Conservation (phyloP, 2,888 invertebrate species). For the Mimachlamys varia region DNA sequence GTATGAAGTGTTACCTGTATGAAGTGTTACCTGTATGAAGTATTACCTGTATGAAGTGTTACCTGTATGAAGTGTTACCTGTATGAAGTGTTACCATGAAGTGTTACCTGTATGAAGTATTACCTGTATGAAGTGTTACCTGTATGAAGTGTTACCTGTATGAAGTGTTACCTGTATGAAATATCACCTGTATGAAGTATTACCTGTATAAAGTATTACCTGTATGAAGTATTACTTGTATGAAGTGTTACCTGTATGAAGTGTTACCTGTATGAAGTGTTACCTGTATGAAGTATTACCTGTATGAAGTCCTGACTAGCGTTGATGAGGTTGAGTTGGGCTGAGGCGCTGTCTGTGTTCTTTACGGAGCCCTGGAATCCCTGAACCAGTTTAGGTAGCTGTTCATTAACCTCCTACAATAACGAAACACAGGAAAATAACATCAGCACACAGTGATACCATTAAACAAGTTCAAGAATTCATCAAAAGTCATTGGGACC, state of each 20-base stretch:
- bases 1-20: no score
- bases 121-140: conserved; percentile 88
- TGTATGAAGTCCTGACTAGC: conserved; percentile 92
- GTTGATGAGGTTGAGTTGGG: conserved; percentile 91
- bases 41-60: conserved; percentile 88
- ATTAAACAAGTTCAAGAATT: not conserved
- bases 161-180: conserved; percentile 83
- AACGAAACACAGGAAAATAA: not conserved
- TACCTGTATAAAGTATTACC: conserved; percentile 81
- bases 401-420: conserved; percentile 87
- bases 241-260: not conserved
- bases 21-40: not conserved
- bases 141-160: conserved; percentile 85
- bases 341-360: conserved; percentile 88
- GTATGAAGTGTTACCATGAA: no score
- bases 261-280: conserved; percentile 87
- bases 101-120: conserved; percentile 50
- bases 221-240: conserved; percentile 92
- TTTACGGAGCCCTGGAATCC: conserved; percentile 87
- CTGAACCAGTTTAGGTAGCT: conserved; percentile 91
- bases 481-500: no score
- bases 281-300: conserved; percentile 81
- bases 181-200: conserved; percentile 88
- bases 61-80: conserved; percentile 82
- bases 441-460: not conserved